Conservation (phyloP, 2,113 vertebrate species). For the Hippocampus guttulatus region DNA sequence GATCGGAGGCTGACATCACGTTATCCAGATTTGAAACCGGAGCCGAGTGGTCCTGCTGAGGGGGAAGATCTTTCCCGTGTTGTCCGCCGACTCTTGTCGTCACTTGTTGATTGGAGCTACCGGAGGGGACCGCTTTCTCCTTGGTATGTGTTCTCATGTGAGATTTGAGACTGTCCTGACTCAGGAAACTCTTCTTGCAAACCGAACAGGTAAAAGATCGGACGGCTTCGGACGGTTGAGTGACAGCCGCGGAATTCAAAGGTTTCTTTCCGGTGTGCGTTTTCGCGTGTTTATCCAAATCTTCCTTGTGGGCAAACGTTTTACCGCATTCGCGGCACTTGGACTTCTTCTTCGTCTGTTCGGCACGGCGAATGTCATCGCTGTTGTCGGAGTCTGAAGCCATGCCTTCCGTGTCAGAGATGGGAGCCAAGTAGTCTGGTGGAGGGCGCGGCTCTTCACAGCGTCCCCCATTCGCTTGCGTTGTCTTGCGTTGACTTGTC, state of each 20-base stretch:
- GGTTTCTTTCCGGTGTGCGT: neutral
- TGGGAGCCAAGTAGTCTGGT: neutral
- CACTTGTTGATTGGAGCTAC: no score
- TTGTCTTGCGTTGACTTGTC: neutral
- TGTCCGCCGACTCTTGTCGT: neutral
- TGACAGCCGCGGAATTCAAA: neutral
- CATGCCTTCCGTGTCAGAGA: neutral
- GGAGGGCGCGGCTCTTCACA: neutral
- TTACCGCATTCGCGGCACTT: neutral
- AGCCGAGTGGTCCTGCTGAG: neutral
- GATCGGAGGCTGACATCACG: neutral
- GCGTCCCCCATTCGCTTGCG: neutral
- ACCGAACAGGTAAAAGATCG: neutral
- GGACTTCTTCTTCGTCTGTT: neutral
- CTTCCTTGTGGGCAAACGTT: neutral
- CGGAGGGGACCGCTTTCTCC: no score
- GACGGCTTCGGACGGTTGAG: no score
- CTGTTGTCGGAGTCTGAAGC: neutral
- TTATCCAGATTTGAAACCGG: neutral
- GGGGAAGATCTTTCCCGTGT: neutral
- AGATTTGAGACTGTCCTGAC: neutral
- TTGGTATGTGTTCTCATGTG: neutral
- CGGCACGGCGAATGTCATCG: no score
- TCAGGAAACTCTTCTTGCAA: no score
- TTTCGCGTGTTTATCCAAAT: neutral